Conservation (phyloP, 2,888 invertebrate genomes). For the Bursaphelenchus okinawaensis region DNA sequence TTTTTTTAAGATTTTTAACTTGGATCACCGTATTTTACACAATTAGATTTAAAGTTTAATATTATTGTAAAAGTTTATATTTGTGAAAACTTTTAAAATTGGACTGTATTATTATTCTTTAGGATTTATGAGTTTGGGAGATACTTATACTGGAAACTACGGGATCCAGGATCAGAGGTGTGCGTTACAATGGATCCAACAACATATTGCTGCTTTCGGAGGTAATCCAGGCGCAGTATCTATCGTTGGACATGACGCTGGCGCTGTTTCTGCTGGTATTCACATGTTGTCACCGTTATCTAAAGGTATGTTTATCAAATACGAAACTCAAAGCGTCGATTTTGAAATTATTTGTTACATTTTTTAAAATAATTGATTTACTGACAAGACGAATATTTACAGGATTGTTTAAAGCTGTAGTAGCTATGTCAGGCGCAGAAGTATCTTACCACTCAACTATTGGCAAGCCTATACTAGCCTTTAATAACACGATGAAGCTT, state of each 20-base stretch:
- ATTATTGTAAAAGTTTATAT: too few relatives aligned
- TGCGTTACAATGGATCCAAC: constrained; percentile 63
- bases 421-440: constrained; percentile 55
- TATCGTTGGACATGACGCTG: constrained; percentile 74
- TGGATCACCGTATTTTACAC: too few relatives aligned
- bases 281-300: constrained; percentile 60
- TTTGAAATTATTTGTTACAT: not conserved
- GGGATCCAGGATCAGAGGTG: constrained; percentile 62
- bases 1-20: not conserved
- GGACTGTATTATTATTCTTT: constrained; percentile 54
- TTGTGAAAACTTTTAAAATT: constrained; percentile 1
- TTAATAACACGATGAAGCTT: constrained; percentile 55
- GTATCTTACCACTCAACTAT: constrained; percentile 56
- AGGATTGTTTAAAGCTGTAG: constrained; percentile 53
- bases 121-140: constrained; percentile 63
- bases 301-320: constrained; percentile 23
- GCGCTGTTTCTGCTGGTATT: constrained; percentile 61
- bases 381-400: constrained; percentile 4
- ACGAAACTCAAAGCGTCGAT: not conserved
- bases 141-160: constrained; percentile 62
- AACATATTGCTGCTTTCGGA: constrained; percentile 74
- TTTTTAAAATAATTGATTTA: not conserved
- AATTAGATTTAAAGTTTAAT: too few relatives aligned
- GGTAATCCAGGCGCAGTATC: constrained; percentile 76
- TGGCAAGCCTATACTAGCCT: constrained; percentile 50